A percentile compares a stretch with the other conserved stretches of the same genome.
Evolutionary conservation across 2,888 invertebrate genomes (phyloP).

Genomic region (Megalurothrips usitatus): DNA sequence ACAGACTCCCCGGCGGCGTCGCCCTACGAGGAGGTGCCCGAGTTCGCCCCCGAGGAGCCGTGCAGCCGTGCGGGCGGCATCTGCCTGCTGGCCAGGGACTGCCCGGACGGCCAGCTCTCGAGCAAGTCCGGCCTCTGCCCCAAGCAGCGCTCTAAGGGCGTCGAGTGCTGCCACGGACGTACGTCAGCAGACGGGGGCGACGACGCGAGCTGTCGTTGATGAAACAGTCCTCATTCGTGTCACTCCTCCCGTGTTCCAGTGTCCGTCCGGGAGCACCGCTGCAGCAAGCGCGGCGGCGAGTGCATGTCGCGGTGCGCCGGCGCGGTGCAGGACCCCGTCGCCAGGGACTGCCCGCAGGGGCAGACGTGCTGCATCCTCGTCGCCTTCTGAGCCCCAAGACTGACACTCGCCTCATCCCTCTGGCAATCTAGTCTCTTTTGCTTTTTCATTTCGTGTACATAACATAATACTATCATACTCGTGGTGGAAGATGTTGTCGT

Average conservation of each 20-base stretch:
- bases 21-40: neutral
- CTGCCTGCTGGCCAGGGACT: neutral
- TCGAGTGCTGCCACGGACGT: slow-evolving; percentile 12
- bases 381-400: neutral
- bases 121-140: neutral
- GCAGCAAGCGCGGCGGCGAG: neutral
- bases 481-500: too few relatives aligned
- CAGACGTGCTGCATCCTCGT: slow-evolving; percentile 8
- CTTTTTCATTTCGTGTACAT: too few relatives aligned
- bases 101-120: neutral
- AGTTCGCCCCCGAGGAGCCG: neutral
- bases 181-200: too few relatives aligned
- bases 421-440: neutral
- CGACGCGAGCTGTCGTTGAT: too few relatives aligned
- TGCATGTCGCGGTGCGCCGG: neutral
- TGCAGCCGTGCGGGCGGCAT: slow-evolving; percentile 2
- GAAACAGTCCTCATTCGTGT: too few relatives aligned
- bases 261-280: neutral
- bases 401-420: neutral
- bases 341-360: neutral
- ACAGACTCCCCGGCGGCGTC: too few relatives aligned
- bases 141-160: slow-evolving; percentile 1
- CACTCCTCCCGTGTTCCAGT: neutral
- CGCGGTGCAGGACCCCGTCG: neutral
- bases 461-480: too few relatives aligned